Evolutionary conservation across 2,888 invertebrate species (phyloP).

Genomic region (Amphipoea oculea): DNA sequence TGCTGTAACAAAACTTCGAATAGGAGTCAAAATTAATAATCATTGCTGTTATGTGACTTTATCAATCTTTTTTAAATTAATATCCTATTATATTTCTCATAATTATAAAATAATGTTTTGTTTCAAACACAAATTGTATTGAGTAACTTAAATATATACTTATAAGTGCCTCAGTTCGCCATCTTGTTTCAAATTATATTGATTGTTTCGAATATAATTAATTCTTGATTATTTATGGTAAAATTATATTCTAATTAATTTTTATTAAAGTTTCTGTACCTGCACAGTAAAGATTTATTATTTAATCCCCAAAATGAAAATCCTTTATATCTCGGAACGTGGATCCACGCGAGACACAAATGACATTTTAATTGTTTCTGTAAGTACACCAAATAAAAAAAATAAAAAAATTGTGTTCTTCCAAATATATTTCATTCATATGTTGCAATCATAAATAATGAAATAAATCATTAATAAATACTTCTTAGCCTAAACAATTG

Average conservation of each 20-base stretch:
- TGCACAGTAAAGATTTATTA: constrained; percentile 50
- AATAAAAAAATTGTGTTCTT: not conserved
- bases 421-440: not conserved
- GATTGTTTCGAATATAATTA: constrained; percentile 52
- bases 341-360: not conserved
- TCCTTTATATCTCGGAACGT: not conserved
- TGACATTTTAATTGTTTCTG: not conserved
- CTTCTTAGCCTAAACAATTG: constrained; percentile 58
- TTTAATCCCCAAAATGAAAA: constrained; percentile 5
- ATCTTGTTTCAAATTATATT: constrained; percentile 53
- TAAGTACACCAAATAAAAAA: not conserved
- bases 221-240: constrained; percentile 41
- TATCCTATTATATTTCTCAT: constrained; percentile 24
- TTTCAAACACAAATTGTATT: constrained; percentile 44
- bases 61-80: constrained; percentile 37
- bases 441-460: constrained; percentile 26
- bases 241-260: constrained; percentile 54
- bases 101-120: constrained; percentile 22
- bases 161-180: constrained; percentile 46
- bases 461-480: constrained; percentile 37
- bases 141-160: constrained; percentile 30
- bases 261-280: constrained; percentile 69
- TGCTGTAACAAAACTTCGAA: constrained; percentile 44
- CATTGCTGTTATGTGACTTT: constrained; percentile 39
- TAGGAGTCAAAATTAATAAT: constrained; percentile 56